Percentiles rank a stretch among this genome's conserved stretches.
These are phyloP conservation scores for Epizoanthus stellaris DNA, from an alignment of 92 coral and sea anemone genomes.

Conservation along the genomic window DNA sequence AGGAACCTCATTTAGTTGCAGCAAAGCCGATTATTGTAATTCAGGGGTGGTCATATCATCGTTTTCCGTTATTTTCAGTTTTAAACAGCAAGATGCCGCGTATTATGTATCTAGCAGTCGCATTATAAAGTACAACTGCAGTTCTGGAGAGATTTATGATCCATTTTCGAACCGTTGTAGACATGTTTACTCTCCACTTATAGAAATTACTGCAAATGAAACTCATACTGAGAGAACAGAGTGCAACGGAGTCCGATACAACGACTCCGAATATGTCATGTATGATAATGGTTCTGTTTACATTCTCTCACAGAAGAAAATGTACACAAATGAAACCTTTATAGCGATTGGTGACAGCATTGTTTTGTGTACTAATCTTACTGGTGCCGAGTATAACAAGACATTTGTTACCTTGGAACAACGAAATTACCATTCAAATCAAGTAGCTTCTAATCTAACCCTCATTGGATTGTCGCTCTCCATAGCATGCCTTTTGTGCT, in stretches of 20 bases:
- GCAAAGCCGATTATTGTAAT: too few relatives aligned
- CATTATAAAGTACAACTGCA: neutral
- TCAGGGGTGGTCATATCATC: too few relatives aligned
- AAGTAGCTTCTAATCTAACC: neutral
- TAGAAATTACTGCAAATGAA: neutral
- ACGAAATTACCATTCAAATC: neutral
- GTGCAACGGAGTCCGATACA: neutral
- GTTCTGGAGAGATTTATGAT: conserved; percentile 1
- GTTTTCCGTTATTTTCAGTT: neutral
- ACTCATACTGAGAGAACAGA: neutral
- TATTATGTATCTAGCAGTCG: neutral
- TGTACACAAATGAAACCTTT: neutral
- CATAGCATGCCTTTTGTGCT: conserved; percentile 7
- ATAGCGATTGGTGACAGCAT: neutral
- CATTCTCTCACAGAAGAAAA: neutral
- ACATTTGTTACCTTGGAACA: neutral
- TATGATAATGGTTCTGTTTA: conserved; percentile 17
- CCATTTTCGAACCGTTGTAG: conserved; percentile 18
- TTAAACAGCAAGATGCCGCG: neutral
- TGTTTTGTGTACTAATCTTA: neutral
- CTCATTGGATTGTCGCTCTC: conserved; percentile 1
- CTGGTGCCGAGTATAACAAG: neutral
- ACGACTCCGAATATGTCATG: neutral
- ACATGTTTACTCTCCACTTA: neutral
- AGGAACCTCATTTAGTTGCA: too few relatives aligned